Conservation (phyloP, 2,888 invertebrate genomes). For the Cotesia congregata region DNA sequence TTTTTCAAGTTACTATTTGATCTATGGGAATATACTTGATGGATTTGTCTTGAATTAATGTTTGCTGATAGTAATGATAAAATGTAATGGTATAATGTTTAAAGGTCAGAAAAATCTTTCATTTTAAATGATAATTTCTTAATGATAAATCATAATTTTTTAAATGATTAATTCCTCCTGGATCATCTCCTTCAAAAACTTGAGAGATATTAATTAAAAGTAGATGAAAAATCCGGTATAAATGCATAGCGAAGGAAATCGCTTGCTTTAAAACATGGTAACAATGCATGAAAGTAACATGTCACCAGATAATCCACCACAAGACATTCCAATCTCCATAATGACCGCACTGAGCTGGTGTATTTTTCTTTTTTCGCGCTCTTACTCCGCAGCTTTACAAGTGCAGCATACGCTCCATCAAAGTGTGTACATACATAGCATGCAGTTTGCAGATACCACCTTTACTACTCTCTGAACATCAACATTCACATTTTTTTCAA, state of each 20-base stretch:
- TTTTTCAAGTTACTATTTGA: too few relatives aligned
- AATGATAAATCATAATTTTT: too few relatives aligned
- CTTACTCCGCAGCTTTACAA: constrained; percentile 43
- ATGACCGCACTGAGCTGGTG: constrained; percentile 58
- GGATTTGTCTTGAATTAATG: too few relatives aligned
- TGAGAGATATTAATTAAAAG: too few relatives aligned
- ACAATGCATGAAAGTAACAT: constrained; percentile 4
- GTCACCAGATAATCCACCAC: neutral
- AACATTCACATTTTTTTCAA: neutral
- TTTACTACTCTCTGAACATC: neutral
- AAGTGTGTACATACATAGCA: constrained; percentile 33
- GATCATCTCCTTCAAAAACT: too few relatives aligned
- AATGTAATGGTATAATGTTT: too few relatives aligned
- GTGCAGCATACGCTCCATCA: constrained; percentile 19
- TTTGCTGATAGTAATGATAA: too few relatives aligned
- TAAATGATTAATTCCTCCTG: too few relatives aligned
- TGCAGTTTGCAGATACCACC: neutral
- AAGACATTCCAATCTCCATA: constrained; percentile 63
- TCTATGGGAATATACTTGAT: too few relatives aligned
- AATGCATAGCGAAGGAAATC: neutral
- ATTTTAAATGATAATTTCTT: too few relatives aligned
- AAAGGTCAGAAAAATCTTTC: too few relatives aligned
- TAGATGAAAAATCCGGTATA: neutral
- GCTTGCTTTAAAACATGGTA: neutral
- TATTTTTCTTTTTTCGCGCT: constrained; percentile 33